These are phyloP conservation scores for Aphodius sticticus DNA, from an alignment of 2,888 invertebrate species.

Conservation along the genomic window DNA sequence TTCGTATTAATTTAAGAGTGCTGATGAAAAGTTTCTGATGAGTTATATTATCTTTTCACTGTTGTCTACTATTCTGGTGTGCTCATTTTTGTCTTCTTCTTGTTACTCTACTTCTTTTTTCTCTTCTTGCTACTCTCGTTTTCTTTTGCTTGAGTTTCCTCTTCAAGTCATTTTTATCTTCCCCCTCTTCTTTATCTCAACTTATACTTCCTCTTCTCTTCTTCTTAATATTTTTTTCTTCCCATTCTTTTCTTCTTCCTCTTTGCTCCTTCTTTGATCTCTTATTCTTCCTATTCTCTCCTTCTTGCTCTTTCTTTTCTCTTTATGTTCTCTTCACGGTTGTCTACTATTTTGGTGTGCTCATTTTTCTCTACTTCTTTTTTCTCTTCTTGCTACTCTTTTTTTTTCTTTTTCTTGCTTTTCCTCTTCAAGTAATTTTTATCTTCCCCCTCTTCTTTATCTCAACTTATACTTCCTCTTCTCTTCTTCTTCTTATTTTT, in stretches of 20 bases:
- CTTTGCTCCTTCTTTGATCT: neutral
- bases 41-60: too few relatives aligned
- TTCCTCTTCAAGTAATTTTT: neutral
- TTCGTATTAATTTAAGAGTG: too few relatives aligned
- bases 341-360: too few relatives aligned
- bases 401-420: neutral
- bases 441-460: neutral
- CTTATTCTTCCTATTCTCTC: neutral
- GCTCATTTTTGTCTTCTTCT: neutral
- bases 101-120: neutral
- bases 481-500: neutral
- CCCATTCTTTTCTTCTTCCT: neutral
- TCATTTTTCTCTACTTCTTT: too few relatives aligned
- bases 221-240: too few relatives aligned
- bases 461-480: neutral
- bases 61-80: neutral
- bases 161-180: conserved; percentile 1
- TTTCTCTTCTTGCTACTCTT: neutral
- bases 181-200: neutral
- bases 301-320: neutral
- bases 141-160: neutral
- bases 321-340: neutral
- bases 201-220: neutral
- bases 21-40: too few relatives aligned
- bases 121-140: neutral